Percentiles rank a stretch among this genome's conserved stretches.
phyloP scores from a whole-genome alignment of 1,140 invertebrate genomes.

The Subanguina moxae region DNA sequence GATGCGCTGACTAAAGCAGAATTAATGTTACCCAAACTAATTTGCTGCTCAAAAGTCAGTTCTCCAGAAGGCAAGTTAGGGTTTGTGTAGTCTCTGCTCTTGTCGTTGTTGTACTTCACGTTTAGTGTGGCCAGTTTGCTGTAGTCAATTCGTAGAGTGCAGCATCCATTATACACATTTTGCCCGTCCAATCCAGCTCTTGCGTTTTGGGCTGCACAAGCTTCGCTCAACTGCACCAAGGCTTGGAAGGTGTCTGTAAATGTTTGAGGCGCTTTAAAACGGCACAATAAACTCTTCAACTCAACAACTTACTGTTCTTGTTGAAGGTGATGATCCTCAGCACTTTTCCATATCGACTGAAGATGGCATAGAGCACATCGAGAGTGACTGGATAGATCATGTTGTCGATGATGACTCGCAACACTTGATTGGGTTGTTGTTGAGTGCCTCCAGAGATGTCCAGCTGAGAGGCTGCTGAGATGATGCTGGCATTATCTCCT shows the following conservation, averaged over 20 bases:
- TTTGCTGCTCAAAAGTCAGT: slow-evolving; percentile 64
- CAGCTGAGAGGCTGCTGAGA: not conserved
- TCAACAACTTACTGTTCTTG: slow-evolving; percentile 82
- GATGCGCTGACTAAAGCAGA: too few species aligned
- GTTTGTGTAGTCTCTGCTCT: slow-evolving; percentile 96
- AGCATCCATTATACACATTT: slow-evolving; percentile 98
- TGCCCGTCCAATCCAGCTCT: slow-evolving; percentile 89
- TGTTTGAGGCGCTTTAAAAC: slow-evolving; percentile 38
- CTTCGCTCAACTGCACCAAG: slow-evolving; percentile 94
- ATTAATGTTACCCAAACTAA: slow-evolving; percentile 30
- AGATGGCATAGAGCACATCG: slow-evolving; percentile 91
- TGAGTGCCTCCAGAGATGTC: slow-evolving; percentile 51
- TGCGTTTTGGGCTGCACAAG: slow-evolving; percentile 87
- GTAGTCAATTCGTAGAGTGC: slow-evolving; percentile 97
- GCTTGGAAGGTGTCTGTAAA: slow-evolving; percentile 94
- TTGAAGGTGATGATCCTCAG: slow-evolving; percentile 98
- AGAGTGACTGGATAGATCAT: slow-evolving; percentile 95
- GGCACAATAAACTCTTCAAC: slow-evolving; percentile 10
- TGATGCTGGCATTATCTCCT: slow-evolving; percentile 5
- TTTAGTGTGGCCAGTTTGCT: slow-evolving; percentile 94
- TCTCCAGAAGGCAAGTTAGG: slow-evolving; percentile 91
- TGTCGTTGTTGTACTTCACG: slow-evolving; percentile 99
- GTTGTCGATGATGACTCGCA: slow-evolving; percentile 94
- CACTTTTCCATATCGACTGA: slow-evolving; percentile 93
- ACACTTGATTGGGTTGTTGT: slow-evolving; percentile 67